Evolutionary conservation across 2,888 invertebrate genomes (phyloP), one percentile per base, ranked within the genome.

Genomic region (Mythimna impura): DNA sequence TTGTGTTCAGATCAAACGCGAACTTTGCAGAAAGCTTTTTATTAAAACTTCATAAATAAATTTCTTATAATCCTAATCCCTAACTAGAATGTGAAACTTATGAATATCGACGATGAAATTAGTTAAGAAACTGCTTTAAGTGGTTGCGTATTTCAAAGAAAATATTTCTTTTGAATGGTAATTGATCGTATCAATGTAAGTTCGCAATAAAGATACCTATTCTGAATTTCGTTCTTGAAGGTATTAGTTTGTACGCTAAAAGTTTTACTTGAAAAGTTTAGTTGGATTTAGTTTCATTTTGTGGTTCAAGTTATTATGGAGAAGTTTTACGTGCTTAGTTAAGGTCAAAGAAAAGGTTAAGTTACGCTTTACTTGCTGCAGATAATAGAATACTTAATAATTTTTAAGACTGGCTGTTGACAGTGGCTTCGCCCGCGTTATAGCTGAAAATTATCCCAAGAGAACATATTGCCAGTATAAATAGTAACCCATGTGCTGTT

Each of bases 1-100:
- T 66, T 68, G 65, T 75, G 63, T 66, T 60, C 22, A 66, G 64
- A 78, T 81, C 84, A 81, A 72, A 68, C 71, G 71, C 36, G 20
- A 75, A 72, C 71, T 81, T 73, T 40, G 40, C 36, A 66, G 66
- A 66, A 64, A 76, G 70, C 55, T 57, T 81, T 80, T 67, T 47
- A 80, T 71, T 65, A 52, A 76, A 68, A 70, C 62, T 47, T 73
- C 63, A 70, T 70, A 14, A 54, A 69, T 60, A 43, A 69, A 69
- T 72, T 73, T 62, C 62, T 50, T 62, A 57, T 36, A 36, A 10
- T 40, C n/a, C 30, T 65, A 47, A 47, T 57, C 66, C 12, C 9
- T 30, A 80, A 55, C 67, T 55, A 40, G 20, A 34, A 63, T 8
- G 40, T 50, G 34, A 36, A 34, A 30, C 36, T 70, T 58, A 63